phyloP scores from a whole-genome alignment of 2,113 vertebrate species.

The Scortum barcoo region DNA sequence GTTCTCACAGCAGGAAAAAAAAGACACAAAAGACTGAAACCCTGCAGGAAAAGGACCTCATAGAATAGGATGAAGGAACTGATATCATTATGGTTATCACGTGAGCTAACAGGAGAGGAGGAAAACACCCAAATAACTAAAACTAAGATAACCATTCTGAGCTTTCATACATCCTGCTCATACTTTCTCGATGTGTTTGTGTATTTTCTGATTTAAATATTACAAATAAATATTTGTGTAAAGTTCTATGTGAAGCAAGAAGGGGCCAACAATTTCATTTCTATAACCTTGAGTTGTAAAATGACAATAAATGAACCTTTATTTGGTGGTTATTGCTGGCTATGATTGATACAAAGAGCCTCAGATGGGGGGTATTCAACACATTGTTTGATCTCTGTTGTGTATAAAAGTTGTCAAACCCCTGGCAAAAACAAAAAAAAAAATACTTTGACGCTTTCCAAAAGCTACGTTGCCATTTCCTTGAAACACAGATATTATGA shows the following conservation, averaged over 20 bases:
- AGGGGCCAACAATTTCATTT: too few species aligned
- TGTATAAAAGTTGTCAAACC: neutral
- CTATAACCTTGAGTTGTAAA: too few species aligned
- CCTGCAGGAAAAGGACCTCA: slow-evolving; percentile 3
- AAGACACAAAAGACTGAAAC: neutral
- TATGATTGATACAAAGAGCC: neutral
- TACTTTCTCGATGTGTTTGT: too few species aligned
- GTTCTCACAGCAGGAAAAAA: neutral
- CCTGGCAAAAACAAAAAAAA: neutral
- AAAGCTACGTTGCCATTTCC: neutral
- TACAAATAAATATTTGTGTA: too few species aligned
- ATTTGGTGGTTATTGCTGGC: neutral
- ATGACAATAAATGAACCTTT: too few species aligned
- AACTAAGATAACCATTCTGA: neutral
- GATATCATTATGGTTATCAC: neutral
- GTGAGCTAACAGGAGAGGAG: neutral
- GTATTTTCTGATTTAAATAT: too few species aligned
- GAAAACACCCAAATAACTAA: neutral
- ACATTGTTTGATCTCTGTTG: neutral
- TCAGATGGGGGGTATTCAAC: neutral
- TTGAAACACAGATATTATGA: neutral
- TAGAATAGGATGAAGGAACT: neutral
- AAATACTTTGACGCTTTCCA: neutral
- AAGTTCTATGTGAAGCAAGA: too few species aligned
- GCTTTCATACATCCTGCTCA: too few species aligned